Percentiles rank a stretch among this genome's conserved stretches.
Conservation (phyloP, 1,140 invertebrate species). For the Galleria mellonella region DNA sequence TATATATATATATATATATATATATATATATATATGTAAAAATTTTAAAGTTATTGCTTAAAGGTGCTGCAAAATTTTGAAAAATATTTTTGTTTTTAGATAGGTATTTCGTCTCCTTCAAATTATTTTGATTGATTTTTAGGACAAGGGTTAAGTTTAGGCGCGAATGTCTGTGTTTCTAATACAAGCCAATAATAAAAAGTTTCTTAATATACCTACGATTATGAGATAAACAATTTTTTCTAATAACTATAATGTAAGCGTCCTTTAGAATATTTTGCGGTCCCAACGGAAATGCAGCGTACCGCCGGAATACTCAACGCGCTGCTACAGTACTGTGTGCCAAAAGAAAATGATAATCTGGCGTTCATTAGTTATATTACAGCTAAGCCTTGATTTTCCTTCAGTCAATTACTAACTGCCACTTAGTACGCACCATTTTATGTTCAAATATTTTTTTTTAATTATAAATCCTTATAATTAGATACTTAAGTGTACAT, state of each 20-base stretch:
- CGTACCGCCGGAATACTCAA: conserved; percentile 46
- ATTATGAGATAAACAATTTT: conserved; percentile 8
- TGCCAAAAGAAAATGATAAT: conserved; percentile 70
- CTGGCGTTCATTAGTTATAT: conserved; percentile 52
- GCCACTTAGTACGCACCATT: conserved; percentile 35
- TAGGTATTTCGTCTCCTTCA: no score
- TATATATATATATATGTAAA: no score
- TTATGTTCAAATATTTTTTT: conserved; percentile 5
- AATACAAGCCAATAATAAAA: no score
- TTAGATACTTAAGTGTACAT: no score
- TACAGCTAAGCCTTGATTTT: conserved; percentile 55
- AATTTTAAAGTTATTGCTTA: no score
- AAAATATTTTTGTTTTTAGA: no score
- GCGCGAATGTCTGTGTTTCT: no score
- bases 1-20: no score
- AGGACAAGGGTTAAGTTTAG: no score
- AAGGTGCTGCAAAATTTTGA: no score
- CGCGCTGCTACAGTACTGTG: conserved; percentile 36
- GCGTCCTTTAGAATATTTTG: conserved; percentile 21
- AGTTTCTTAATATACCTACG: no score
- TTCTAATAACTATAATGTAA: conserved; percentile 11
- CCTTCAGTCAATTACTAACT: conserved; percentile 52
- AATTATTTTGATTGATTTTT: no score
- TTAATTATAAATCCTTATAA: background rate
- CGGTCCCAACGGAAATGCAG: conserved; percentile 42